phyloP scores from a whole-genome alignment of 2,888 invertebrate genomes.

The Brenthis ino region DNA sequence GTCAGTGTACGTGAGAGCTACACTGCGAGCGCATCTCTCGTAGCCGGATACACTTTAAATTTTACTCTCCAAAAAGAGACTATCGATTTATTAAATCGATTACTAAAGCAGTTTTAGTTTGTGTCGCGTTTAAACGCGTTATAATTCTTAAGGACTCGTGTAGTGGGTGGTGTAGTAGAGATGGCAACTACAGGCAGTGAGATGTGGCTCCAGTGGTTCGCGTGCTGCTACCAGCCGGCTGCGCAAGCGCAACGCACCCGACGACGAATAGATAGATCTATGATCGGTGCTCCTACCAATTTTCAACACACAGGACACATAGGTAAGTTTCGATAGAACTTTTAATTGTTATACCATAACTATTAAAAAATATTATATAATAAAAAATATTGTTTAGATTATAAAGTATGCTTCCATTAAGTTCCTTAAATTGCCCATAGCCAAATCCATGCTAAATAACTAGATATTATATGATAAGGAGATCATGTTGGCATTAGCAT shows the following conservation, averaged over 20 bases:
- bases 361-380: no score
- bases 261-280: constrained; percentile 93
- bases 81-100: constrained; percentile 5
- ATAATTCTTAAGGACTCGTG: constrained; percentile 38
- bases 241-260: constrained; percentile 87
- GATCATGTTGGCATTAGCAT: no score
- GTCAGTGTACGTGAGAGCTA: constrained; percentile 61
- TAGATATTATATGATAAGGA: no score
- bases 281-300: constrained; percentile 98
- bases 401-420: no score
- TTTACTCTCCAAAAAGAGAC: not conserved
- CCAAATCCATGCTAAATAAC: no score
- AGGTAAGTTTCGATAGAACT: constrained; percentile 55
- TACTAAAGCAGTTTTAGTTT: constrained; percentile 1
- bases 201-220: constrained; percentile 96
- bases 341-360: not conserved
- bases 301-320: constrained; percentile 94
- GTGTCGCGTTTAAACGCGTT: constrained; percentile 31
- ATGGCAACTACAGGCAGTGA: constrained; percentile 90
- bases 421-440: no score
- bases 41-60: constrained; percentile 6
- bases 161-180: constrained; percentile 42
- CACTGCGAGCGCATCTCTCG: constrained; percentile 35
- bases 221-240: constrained; percentile 93
- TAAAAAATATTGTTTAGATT: no score